A percentile compares a stretch with the other conserved stretches of the same genome.
Evolutionary conservation across 2,797 vertebrate species (phyloP).

Genomic region (Pitangus sulphuratus): DNA sequence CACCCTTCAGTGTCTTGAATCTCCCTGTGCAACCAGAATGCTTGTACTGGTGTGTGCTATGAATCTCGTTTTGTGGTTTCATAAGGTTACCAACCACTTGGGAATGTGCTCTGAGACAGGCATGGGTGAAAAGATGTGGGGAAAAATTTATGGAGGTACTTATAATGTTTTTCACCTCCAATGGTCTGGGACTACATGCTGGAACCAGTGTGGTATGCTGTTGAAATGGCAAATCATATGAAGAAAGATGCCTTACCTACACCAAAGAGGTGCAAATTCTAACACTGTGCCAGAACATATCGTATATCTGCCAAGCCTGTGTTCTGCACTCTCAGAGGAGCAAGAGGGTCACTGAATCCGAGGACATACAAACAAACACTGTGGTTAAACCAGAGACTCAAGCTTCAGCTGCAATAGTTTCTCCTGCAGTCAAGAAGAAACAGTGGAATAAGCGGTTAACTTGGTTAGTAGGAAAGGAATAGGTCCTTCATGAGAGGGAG

Average conservation of each 20-base stretch:
- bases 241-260: not conserved
- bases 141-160: not conserved
- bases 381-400: not conserved
- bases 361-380: not conserved
- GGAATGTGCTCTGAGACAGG: not conserved
- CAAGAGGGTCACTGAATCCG: not conserved
- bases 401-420: not conserved
- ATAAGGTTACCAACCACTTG: not conserved
- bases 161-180: fast-evolving
- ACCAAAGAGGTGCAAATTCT: not conserved
- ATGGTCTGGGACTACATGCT: not conserved
- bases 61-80: not conserved
- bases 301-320: fast-evolving
- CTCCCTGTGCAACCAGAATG: not conserved
- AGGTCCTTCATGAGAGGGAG: not conserved
- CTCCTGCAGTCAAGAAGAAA: not conserved
- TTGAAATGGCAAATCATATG: not conserved
- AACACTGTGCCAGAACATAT: not conserved
- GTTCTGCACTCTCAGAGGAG: not conserved
- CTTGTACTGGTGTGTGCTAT: not conserved
- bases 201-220: not conserved
- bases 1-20: not conserved
- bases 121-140: not conserved
- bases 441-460: not conserved
- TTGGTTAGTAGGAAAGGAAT: not conserved